Evolutionary conservation across 2,888 invertebrate species (phyloP).

Genomic region (Hirtodrosophila confusa): DNA sequence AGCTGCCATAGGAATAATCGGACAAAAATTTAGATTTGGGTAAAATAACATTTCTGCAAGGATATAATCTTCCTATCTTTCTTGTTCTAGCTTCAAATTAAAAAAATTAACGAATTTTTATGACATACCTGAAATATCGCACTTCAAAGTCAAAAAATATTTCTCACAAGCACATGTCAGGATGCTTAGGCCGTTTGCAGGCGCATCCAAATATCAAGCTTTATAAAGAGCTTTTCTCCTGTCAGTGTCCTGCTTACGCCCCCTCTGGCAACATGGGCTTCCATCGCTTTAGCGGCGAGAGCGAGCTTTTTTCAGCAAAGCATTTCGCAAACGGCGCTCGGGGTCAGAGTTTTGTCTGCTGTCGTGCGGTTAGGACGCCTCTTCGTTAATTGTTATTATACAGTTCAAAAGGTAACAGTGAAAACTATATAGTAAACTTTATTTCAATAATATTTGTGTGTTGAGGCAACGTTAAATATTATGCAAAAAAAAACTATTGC

Average conservation of each 20-base stretch:
- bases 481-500: slow-evolving; percentile 21
- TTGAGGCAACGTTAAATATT: neutral
- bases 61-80: too few species aligned
- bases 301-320: slow-evolving; percentile 40
- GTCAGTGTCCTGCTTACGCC: neutral
- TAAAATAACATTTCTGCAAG: too few species aligned
- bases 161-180: too few species aligned
- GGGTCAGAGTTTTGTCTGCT: slow-evolving; percentile 74
- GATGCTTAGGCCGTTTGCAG: too few species aligned
- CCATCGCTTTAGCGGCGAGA: slow-evolving; percentile 43
- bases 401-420: slow-evolving; percentile 40
- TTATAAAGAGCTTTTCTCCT: slow-evolving; percentile 35
- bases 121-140: too few species aligned
- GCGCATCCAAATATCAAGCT: neutral
- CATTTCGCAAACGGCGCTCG: slow-evolving; percentile 32
- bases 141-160: too few species aligned
- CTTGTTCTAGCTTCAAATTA: too few species aligned
- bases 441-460: slow-evolving; percentile 2
- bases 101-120: too few species aligned
- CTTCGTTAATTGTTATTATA: slow-evolving; percentile 1
- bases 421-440: slow-evolving; percentile 3
- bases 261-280: slow-evolving; percentile 4
- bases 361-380: slow-evolving; percentile 67
- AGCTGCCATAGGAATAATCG: too few species aligned
- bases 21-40: too few species aligned